Base-by-base conservation (phyloP, 2,888 invertebrate genomes). In the Smittia aterrima region DNA sequence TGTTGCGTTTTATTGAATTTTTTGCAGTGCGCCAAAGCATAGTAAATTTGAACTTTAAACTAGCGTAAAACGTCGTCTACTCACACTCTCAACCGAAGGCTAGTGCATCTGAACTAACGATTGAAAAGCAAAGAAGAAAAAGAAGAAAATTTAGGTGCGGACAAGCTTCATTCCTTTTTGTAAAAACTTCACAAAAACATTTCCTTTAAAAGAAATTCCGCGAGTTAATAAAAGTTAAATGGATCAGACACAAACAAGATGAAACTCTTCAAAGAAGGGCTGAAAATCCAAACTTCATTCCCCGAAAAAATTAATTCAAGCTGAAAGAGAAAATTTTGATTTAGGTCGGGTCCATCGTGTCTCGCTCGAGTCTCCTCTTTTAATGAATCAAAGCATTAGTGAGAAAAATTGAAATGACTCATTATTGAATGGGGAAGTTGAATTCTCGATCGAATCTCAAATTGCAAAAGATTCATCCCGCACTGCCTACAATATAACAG, bases 111-210 rank as follows among this genome's bases (percentile, higher is more conserved):
- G 58, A 18, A 18, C 58, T 18, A 11, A 20, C 11, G 58, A 58
- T n/a, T 58, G 58, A 1, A 58, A 1, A 18, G n/a, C 20, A 22
- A 20, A 20, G 18, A 58, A 58, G 58, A 58, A 58, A 18, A 58
- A 58, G 58, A 58, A 58, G 20, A 13, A 66, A 32, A 66, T 22
- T 24, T 67, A 67, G 67, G 67, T 67, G 67, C 67, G 67, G 67
- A 67, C 67, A 67, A 40, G 67, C 18, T 24, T 18, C 11, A 13
- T 7, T 20, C 24, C 9, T 62, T 62, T 22, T 9, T 24, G 20
- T 11, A 24, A 22, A 62, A 58, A 64, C 25, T 13, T n/a, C 16
- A 58, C 22, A 11, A 18, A 1, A 4, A 22, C 7, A 58, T 18
- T 58, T 58, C 22, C 9, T 58, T 58, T 58, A 20, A n/a, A 9